Conservation (phyloP, 1,140 invertebrate species). For the Varroa destructor region DNA sequence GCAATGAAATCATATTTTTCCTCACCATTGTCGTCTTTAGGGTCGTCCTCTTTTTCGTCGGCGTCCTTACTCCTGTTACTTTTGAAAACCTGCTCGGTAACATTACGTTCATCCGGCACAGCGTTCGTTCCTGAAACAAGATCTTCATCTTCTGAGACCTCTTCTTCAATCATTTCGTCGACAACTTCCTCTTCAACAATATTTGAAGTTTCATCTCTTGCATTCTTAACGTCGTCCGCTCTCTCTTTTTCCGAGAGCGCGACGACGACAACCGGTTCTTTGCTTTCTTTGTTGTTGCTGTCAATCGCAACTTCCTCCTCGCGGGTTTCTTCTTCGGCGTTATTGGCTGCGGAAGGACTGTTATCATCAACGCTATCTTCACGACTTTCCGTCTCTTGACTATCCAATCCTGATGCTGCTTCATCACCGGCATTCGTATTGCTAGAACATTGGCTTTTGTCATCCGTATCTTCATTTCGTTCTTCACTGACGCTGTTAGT, state of each 20-base stretch:
- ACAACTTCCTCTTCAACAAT: not conserved
- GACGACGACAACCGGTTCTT: not conserved
- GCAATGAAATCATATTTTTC: constrained; percentile 41
- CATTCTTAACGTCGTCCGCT: constrained; percentile 12
- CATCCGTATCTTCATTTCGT: too few relatives aligned
- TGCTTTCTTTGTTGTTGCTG: not conserved
- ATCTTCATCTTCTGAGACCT: constrained; percentile 28
- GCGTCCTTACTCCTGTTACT: constrained; percentile 27
- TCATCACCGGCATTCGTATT: too few relatives aligned
- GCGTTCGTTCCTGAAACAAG: constrained; percentile 9
- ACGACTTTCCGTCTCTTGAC: too few relatives aligned
- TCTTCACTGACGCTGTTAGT: too few relatives aligned
- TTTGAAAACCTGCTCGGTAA: too few relatives aligned
- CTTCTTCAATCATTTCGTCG: constrained; percentile 28
- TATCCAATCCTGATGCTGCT: too few relatives aligned
- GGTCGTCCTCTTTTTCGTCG: not conserved
- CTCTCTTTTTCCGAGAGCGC: constrained; percentile 25
- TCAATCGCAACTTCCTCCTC: constrained; percentile 13
- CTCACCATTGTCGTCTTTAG: not conserved
- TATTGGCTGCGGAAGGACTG: too few relatives aligned
- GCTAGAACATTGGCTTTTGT: too few relatives aligned
- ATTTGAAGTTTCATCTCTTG: constrained; percentile 25
- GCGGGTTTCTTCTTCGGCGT: constrained; percentile 20
- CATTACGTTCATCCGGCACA: not conserved
- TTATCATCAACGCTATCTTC: too few relatives aligned